Base-by-base conservation (phyloP, 1,140 invertebrate genomes). In the Neodiprion virginianus region DNA sequence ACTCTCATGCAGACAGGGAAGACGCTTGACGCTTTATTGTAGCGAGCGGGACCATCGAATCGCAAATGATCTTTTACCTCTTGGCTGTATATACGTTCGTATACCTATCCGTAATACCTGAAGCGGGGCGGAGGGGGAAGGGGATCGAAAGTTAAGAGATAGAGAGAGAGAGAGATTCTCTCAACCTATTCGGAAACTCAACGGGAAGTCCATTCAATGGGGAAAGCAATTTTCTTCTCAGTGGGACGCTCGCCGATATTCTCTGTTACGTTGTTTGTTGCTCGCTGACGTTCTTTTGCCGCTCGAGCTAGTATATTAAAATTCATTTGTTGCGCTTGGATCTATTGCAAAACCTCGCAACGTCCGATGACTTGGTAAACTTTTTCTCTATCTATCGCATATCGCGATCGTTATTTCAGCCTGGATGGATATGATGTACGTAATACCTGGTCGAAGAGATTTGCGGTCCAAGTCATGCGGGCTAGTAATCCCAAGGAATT, bases 131-230 rank as follows among this genome's bases (percentile, higher is more conserved):
- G 69, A 53, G 49, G 12, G 72, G 48, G 74, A 70, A 72, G 47
- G 61, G 66, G 72, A 74, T 71, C 67, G 53, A 72, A 72, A 72
- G 47, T 50, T 53, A 72, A 67, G 49, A 67, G n/a, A 49, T 23
- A 14, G 48, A 14, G 23, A 28, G 23, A 10, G 53, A 69, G 47
- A 65, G 50, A 78, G 78, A 14, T 53, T 1, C 50, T 1, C n/a
- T 53, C 50, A 11, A 11, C n/a, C n/a, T 53, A 11, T 53, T 53
- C n/a, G 50, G 50, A 53, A 53, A 53, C 50, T 11, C 50, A 14
- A 53, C 50, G 50, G 50, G 50, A 11, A 53, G 50, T 53, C 50
- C 50, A 53, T 73, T 71, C 69, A 76, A 70, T 73, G 69, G 48
- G 17, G 23, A 69, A 76, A 66, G 48, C 14, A 65, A 53, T 53